phyloP scores from a whole-genome alignment of 2,797 vertebrate species.

The Eulemur coronatus region DNA sequence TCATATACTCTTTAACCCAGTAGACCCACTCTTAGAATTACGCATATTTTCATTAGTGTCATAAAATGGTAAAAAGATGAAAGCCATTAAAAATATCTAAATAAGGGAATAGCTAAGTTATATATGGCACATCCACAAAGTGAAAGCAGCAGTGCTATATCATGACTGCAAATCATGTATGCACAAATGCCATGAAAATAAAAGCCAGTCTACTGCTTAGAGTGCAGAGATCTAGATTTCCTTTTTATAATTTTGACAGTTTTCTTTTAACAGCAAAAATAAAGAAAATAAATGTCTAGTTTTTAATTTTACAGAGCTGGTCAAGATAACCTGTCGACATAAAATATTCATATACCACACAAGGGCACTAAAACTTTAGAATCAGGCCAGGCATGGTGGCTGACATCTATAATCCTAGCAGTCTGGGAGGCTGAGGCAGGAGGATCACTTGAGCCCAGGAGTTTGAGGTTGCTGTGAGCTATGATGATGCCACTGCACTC shows the following conservation, averaged over 20 bases:
- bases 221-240: not conserved
- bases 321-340: not conserved
- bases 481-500: too few relatives aligned
- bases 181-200: not conserved
- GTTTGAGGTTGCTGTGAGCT: too few relatives aligned
- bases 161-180: not conserved
- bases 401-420: not conserved
- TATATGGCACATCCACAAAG: not conserved
- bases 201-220: not conserved
- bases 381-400: not conserved
- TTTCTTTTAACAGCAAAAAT: slow-evolving; percentile 19
- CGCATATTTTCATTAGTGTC: not conserved
- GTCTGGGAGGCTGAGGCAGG: too few relatives aligned
- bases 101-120: not conserved
- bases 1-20: not conserved
- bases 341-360: not conserved
- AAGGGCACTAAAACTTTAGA: not conserved
- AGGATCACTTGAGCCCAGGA: too few relatives aligned
- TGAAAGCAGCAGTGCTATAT: not conserved
- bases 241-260: not conserved
- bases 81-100: not conserved
- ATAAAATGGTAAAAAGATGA: not conserved
- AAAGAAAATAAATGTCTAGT: not conserved
- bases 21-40: not conserved
- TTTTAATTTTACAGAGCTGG: slow-evolving; percentile 2